A percentile compares a stretch with the other conserved stretches of the same genome.
Conservation (phyloP, 1,140 invertebrate species). For the Zaprionus africanus region DNA sequence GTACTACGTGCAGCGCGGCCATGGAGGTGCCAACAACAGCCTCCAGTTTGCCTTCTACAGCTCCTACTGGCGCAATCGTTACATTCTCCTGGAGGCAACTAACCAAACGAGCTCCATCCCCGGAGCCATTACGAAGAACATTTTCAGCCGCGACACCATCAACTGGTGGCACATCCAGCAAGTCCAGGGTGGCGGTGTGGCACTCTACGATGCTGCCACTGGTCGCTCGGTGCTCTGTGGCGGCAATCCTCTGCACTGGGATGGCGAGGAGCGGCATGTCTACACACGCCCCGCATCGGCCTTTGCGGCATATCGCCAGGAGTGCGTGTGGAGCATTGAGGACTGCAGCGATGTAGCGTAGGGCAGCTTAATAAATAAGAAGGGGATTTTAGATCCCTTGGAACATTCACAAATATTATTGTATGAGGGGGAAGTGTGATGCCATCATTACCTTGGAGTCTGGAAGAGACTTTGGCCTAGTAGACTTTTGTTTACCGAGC, state of each 20-base stretch:
- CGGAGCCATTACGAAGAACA: slow-evolving; percentile 61
- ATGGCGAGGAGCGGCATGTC: slow-evolving; percentile 58
- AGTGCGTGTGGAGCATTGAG: slow-evolving; percentile 71
- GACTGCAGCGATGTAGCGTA: slow-evolving; percentile 66
- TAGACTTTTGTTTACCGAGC: too few species aligned
- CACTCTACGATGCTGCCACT: slow-evolving; percentile 52
- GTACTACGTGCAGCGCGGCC: slow-evolving; percentile 48
- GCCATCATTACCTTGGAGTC: too few species aligned
- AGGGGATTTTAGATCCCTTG: background rate
- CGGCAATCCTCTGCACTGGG: slow-evolving; percentile 61
- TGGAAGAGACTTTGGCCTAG: too few species aligned
- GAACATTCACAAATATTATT: too few species aligned
- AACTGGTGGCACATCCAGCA: slow-evolving; percentile 55
- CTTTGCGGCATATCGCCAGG: slow-evolving; percentile 38
- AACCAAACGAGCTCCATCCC: slow-evolving; percentile 8
- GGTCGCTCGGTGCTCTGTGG: slow-evolving; percentile 58
- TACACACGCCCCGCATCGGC: slow-evolving; percentile 58
- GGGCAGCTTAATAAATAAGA: background rate
- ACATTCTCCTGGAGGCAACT: slow-evolving; percentile 49
- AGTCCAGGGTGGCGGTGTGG: slow-evolving; percentile 38
- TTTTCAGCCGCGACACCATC: slow-evolving; percentile 52
- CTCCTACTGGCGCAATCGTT: slow-evolving; percentile 64
- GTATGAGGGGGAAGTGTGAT: too few species aligned
- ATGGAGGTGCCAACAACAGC: slow-evolving; percentile 27
- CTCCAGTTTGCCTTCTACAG: slow-evolving; percentile 56